A percentile compares a stretch with the other conserved stretches of the same genome.
Evolutionary conservation across 2,888 invertebrate genomes (phyloP).

Genomic region (Steromphala cineraria): DNA sequence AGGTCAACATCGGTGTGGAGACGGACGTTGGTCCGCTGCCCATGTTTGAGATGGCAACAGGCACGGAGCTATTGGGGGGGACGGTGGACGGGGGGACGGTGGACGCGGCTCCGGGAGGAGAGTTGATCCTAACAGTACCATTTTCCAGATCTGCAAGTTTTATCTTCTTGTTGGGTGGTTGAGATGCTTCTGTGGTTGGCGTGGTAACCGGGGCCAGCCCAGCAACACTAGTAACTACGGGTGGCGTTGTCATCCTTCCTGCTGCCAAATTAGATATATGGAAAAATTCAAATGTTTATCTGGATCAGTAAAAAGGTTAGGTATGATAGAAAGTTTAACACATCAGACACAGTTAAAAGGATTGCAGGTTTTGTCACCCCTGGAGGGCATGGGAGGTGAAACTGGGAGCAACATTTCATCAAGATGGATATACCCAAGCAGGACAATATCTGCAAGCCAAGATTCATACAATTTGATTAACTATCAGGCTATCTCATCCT

Average conservation of each 20-base stretch:
- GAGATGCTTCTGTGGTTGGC: background rate
- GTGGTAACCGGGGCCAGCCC: background rate
- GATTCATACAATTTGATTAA: no score
- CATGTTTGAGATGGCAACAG: background rate
- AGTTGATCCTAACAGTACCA: background rate
- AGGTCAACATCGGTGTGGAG: background rate
- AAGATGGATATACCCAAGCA: no score
- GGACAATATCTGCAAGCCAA: no score
- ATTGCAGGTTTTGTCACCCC: no score
- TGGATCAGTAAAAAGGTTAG: no score
- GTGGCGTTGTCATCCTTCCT: background rate
- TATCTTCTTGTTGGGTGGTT: conserved; percentile 1
- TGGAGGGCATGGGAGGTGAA: no score
- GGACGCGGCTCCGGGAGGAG: conserved; percentile 7
- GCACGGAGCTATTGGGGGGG: background rate
- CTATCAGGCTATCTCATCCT: no score
- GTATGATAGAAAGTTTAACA: no score
- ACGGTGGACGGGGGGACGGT: background rate
- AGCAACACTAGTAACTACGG: background rate
- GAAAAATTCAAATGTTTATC: no score
- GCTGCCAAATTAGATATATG: no score
- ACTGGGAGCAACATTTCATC: no score
- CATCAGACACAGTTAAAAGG: no score
- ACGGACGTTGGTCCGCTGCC: background rate
- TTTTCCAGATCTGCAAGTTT: background rate